Evolutionary conservation across 2,797 vertebrate species (phyloP).

Genomic region (Lagorchestes hirsutus): DNA sequence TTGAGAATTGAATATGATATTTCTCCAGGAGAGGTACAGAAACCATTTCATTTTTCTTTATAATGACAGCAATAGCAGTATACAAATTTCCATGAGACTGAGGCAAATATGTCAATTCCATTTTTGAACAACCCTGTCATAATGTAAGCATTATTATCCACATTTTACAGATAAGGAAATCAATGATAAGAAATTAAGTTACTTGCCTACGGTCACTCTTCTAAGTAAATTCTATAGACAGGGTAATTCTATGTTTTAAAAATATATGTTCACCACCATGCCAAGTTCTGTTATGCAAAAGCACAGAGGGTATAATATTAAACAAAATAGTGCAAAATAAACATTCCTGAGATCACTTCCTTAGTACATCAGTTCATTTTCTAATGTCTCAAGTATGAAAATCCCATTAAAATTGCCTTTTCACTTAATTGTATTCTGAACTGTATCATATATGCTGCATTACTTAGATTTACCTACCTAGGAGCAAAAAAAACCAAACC

Average conservation of each 20-base stretch:
- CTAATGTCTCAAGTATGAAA: neutral
- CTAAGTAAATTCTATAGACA: neutral
- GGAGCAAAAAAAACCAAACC: neutral
- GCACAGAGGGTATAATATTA: neutral
- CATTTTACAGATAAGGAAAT: neutral
- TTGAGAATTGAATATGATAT: neutral
- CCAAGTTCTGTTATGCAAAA: neutral
- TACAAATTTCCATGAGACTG: neutral
- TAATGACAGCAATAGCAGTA: neutral
- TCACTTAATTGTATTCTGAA: neutral
- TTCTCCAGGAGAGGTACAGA: neutral
- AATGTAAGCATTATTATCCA: neutral
- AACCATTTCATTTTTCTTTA: neutral
- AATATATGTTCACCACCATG: neutral
- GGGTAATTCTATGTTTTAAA: neutral
- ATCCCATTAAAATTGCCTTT: neutral
- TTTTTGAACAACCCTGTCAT: neutral
- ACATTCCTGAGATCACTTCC: neutral
- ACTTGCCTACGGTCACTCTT: neutral
- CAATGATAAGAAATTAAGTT: neutral
- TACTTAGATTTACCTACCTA: neutral
- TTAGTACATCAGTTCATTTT: neutral
- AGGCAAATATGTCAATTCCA: neutral
- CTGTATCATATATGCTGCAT: neutral
- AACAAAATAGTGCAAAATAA: neutral